Evolutionary conservation across 1,140 invertebrate species (phyloP).

Genomic region (Himalopsyche phryganea): DNA sequence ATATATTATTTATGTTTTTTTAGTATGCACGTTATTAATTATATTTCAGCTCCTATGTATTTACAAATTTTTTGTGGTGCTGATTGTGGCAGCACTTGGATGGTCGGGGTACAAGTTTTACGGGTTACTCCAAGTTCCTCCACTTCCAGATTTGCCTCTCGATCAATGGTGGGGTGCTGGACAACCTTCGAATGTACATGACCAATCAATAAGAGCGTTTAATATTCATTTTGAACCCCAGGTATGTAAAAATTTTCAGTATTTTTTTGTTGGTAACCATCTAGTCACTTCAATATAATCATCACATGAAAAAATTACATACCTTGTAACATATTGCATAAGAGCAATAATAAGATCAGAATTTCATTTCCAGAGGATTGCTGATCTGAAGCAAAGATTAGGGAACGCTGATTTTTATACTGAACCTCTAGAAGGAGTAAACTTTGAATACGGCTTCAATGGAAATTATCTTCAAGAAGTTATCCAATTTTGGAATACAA

Average conservation of each 20-base stretch:
- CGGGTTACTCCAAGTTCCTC: conserved; percentile 10
- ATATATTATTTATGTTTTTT: too few species aligned
- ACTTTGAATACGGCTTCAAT: conserved; percentile 63
- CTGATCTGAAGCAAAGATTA: conserved; percentile 15
- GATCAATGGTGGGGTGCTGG: conserved; percentile 29
- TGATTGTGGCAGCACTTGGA: conserved; percentile 4
- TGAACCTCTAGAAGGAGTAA: conserved; percentile 20
- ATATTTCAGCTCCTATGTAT: too few species aligned
- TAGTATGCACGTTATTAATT: too few species aligned
- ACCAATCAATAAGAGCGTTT: conserved; percentile 17
- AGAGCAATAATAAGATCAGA: too few species aligned
- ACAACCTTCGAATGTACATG: conserved; percentile 1
- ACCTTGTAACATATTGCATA: too few species aligned
- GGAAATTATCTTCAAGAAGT: conserved; percentile 59
- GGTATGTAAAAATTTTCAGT: conserved; percentile 23
- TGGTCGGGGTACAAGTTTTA: conserved; percentile 20
- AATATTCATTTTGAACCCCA: conserved; percentile 22
- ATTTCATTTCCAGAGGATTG: conserved; percentile 22
- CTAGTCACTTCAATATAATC: neutral
- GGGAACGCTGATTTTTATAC: conserved; percentile 19
- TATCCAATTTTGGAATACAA: conserved; percentile 65
- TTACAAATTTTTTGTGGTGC: neutral
- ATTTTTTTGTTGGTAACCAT: neutral
- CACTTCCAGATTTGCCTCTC: conserved; percentile 12
- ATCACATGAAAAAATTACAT: too few species aligned